A percentile compares a stretch with the other conserved stretches of the same genome.
phyloP scores from a whole-genome alignment of 2,113 vertebrate genomes.

The Hydrolagus affinis region DNA sequence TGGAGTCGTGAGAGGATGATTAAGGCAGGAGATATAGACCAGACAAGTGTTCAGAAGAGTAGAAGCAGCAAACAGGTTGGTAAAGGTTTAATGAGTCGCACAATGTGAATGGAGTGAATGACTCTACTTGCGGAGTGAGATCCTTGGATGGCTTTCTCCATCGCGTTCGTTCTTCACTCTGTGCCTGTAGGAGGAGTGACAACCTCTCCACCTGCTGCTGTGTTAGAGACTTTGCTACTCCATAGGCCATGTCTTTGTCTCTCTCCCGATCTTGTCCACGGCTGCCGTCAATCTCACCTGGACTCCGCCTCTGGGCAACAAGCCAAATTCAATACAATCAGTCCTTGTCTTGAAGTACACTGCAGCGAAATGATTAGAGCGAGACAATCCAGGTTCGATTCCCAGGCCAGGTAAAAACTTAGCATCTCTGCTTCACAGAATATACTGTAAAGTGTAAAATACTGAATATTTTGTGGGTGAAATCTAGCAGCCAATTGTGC shows the following conservation, averaged over 20 bases:
- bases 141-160: neutral
- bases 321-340: neutral
- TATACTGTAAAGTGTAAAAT: neutral
- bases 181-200: slow-evolving; percentile 36
- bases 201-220: slow-evolving; percentile 35
- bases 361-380: neutral
- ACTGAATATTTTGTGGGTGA: neutral
- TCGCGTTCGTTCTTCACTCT: slow-evolving; percentile 33
- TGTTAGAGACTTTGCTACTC: slow-evolving; percentile 30
- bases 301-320: neutral
- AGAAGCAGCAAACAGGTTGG: neutral
- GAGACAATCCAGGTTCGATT: neutral
- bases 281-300: neutral
- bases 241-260: slow-evolving; percentile 32
- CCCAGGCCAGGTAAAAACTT: neutral
- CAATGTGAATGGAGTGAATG: neutral
- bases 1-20: no score
- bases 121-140: neutral
- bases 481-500: no score
- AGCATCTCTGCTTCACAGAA: neutral
- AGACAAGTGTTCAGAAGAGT: neutral
- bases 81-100: neutral
- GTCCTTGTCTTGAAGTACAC: neutral
- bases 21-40: no score
- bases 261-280: neutral